Percentiles rank a stretch among this genome's conserved stretches.
Evolutionary conservation across 30 jellyfish, hydroid and myxozoan species (phyloP).

Genomic region (Hydra vulgaris): DNA sequence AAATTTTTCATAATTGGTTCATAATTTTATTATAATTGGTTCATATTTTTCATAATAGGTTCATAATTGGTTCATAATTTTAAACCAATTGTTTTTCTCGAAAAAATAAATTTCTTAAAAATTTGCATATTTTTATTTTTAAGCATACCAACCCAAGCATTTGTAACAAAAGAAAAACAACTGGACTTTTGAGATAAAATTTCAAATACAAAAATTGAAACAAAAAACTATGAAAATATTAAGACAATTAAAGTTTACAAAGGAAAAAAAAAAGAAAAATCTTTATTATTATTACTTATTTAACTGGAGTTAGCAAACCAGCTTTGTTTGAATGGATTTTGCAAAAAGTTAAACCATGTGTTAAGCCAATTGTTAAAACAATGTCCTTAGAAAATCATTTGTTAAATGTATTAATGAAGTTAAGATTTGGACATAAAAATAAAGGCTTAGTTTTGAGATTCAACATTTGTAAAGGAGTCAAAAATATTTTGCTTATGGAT

Average conservation of each 20-base stretch:
- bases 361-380: background rate
- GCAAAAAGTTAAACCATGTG: background rate
- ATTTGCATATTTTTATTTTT: no score
- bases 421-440: background rate
- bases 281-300: background rate
- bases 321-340: background rate
- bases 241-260: background rate
- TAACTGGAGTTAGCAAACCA: background rate
- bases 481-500: background rate
- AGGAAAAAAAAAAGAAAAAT: background rate
- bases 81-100: no score
- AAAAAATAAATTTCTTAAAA: no score
- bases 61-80: no score
- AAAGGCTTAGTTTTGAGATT: background rate
- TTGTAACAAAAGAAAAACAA: no score
- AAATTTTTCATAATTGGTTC: no score
- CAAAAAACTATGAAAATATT: background rate
- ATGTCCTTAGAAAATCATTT: background rate
- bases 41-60: no score
- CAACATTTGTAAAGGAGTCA: background rate
- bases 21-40: no score
- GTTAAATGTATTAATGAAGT: background rate
- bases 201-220: background rate
- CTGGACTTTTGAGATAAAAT: no score
- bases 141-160: no score